Evolutionary conservation across 2,113 vertebrate species (phyloP), one percentile per base, ranked within the genome.

Genomic region (Haemorhous mexicanus): DNA sequence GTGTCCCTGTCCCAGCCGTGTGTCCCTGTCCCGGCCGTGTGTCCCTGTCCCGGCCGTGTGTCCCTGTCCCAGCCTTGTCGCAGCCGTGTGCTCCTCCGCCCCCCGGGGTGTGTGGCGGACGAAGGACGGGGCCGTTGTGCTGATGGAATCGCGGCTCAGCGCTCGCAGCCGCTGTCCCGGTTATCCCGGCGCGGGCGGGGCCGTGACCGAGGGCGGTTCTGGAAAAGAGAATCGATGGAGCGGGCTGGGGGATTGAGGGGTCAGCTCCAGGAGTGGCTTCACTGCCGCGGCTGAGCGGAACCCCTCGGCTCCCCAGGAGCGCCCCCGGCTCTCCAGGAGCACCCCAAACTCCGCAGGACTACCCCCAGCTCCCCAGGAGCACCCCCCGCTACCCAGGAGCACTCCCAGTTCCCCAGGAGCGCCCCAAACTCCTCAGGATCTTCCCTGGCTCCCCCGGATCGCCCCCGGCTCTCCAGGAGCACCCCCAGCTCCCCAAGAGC

Each of bases 61-160:
- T 37, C 37, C 37, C 9, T 37, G 37, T 39, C 39, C 39, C 10
- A 39, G 39, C 39, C 39, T 10, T 39, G 39, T 39, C 39, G 39
- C 39, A 39, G 39, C 39, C 39, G 39, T 39, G 41, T 41, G 41
- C 41, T 41, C 41, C 39, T 41, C 41, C 11, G 4, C 8, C 49
- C 49, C 49, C 8, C 49, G 70, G 52, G 59, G 17, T 77, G 72
- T 89, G 26, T 96, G 96, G 94, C 79, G 84, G 19, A 62, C 89
- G 93, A 95, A 62, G 92, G 92, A 95, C 77, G 96, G 93, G 90
- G 43, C 92, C 30, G 35, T 95, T 95, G 77, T 78, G 87, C 74
- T 96, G 94, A 96, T 96, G 96, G 92, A 93, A 93, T 96, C 83
- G 72, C 85, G 9, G 80, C 88, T 61, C 94, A 82, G 92, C 94